phyloP scores from a whole-genome alignment of 2,113 vertebrate genomes.

The Arizona elegans region DNA sequence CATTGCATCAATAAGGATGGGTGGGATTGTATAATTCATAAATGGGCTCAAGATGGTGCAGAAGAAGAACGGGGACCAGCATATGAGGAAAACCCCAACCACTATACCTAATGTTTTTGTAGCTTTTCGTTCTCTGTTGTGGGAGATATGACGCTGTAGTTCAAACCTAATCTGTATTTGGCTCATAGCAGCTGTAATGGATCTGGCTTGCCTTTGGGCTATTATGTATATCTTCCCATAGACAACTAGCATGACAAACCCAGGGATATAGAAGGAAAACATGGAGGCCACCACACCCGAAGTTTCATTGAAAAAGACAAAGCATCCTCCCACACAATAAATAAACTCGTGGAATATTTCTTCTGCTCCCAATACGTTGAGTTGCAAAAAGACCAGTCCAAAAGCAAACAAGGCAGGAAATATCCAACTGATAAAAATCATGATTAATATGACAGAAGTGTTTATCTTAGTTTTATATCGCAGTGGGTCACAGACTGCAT shows the following conservation, averaged over 20 bases:
- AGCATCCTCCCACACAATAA: slow-evolving; percentile 69
- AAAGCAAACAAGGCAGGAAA: slow-evolving; percentile 74
- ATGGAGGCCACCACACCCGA: slow-evolving; percentile 67
- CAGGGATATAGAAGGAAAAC: slow-evolving; percentile 78
- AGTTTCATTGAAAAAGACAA: slow-evolving; percentile 73
- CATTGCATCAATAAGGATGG: slow-evolving; percentile 67
- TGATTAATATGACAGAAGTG: slow-evolving; percentile 51
- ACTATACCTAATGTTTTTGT: slow-evolving; percentile 76
- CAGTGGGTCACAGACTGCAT: slow-evolving; percentile 74
- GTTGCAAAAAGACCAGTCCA: slow-evolving; percentile 76
- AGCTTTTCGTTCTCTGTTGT: slow-evolving; percentile 74
- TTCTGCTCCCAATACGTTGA: slow-evolving; percentile 75
- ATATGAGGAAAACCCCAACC: slow-evolving; percentile 77
- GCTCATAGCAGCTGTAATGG: slow-evolving; percentile 59
- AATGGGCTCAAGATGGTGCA: slow-evolving; percentile 73
- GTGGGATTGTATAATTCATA: slow-evolving; percentile 67
- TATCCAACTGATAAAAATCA: slow-evolving; percentile 77
- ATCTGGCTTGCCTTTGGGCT: slow-evolving; percentile 74
- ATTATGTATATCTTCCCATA: slow-evolving; percentile 77
- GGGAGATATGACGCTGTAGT: slow-evolving; percentile 50
- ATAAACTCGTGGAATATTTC: slow-evolving; percentile 61
- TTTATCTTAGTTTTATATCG: slow-evolving; percentile 76
- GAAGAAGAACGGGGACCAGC: slow-evolving; percentile 82
- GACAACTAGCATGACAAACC: slow-evolving; percentile 74
- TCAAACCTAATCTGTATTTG: slow-evolving; percentile 52